Base-by-base conservation (phyloP, 2,113 vertebrate genomes). In the Campylorhamphus procurvoides region DNA sequence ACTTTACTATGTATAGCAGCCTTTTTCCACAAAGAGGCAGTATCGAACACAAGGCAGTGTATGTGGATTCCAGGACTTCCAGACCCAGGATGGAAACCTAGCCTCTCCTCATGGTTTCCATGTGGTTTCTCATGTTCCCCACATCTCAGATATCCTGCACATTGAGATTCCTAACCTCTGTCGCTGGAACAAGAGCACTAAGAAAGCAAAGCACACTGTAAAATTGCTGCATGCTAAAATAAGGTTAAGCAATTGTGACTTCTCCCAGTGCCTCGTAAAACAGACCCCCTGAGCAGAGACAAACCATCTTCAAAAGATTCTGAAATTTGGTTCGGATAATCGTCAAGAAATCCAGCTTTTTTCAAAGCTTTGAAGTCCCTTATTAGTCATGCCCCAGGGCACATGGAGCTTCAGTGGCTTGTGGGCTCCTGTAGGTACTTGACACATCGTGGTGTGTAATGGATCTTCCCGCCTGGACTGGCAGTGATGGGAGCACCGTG, bases 11-110 rank as follows among this genome's bases (percentile, higher is more conserved):
- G 37, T 72, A 1, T 78, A 81, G 40, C 92, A 86, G 42, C 44
- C 4, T 68, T 89, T 95, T 96, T 94, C 90, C 93, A 90, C 90
- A 56, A 69, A 96, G 93, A 97, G 92, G 93, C 93, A 94, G 96
- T 75, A 76, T 93, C 18, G 29, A 92, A 82, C 66, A 56, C 60
- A 25, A 84, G 92, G 90, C 47, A 29, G 40, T 47, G 7, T 37
- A 22, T 55, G 37, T 68, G 37, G 87, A 72, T 29, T 64, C 49
- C 28, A 68, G 73, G 31, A 67, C 72, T 86, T 35, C 20, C 76
- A 74, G 87, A n/a, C 47, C 37, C n/a, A 42, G 28, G 31, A 25
- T 87, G 77, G 73, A 89, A 81, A 93, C 88, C 44, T 49, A 53
- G 76, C 16, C 18, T 92, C 10, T 71, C 22, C 44, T 88, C 29